These are phyloP conservation scores for Rhabditoides inermis DNA, from an alignment of 2,888 invertebrate genomes.

Conservation along the genomic window DNA sequence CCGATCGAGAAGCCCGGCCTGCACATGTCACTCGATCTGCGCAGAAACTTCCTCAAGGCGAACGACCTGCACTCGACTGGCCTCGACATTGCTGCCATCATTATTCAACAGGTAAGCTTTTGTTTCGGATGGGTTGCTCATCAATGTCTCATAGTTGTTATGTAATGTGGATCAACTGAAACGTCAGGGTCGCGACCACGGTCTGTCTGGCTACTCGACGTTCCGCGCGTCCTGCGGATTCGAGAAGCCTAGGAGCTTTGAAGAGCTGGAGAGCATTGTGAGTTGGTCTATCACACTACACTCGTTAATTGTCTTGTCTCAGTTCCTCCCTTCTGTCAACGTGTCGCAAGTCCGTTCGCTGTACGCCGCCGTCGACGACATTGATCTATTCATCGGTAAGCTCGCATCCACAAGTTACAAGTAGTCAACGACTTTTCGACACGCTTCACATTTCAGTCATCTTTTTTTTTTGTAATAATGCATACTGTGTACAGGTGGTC, in stretches of 20 bases:
- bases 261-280: no score
- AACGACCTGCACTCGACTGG: constrained; percentile 14
- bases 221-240: constrained; percentile 46
- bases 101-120: constrained; percentile 42
- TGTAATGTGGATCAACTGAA: no score
- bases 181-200: constrained; percentile 50
- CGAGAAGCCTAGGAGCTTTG: constrained; percentile 18
- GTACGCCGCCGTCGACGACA: constrained; percentile 40
- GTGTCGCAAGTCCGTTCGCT: constrained; percentile 15
- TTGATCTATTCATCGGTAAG: constrained; percentile 50
- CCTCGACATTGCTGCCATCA: constrained; percentile 41
- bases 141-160: no score
- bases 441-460: no score
- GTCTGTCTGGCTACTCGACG: constrained; percentile 34
- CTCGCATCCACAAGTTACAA: no score
- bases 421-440: no score
- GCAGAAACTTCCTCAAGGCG: constrained; percentile 33
- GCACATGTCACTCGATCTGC: constrained; percentile 32
- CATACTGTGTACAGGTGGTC: no score
- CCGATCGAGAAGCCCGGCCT: constrained; percentile 36
- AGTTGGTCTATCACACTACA: no score
- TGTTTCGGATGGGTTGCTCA: no score
- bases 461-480: no score
- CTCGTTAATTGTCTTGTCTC: constrained; percentile 3
- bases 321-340: constrained; percentile 20